Conservation (phyloP, 2,888 invertebrate genomes). For the Deroplatys truncata region DNA sequence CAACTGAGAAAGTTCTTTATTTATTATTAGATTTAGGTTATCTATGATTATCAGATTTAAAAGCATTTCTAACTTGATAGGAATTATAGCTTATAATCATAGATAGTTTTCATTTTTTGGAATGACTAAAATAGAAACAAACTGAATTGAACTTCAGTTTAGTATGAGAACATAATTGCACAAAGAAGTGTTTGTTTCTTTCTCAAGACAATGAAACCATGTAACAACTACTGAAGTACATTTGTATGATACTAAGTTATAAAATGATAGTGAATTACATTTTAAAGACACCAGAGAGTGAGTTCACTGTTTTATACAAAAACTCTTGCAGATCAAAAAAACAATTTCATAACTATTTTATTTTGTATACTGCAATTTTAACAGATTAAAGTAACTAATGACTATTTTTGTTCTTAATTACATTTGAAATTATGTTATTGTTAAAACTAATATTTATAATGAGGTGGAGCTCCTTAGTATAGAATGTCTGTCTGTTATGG, state of each 20-base stretch:
- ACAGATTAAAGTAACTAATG: neutral
- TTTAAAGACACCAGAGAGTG: neutral
- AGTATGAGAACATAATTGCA: too few species aligned
- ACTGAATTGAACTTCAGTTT: too few species aligned
- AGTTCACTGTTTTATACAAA: neutral
- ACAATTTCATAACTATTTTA: neutral
- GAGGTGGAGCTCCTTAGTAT: neutral
- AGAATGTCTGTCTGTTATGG: neutral
- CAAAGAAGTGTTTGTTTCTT: too few species aligned
- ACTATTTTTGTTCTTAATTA: neutral
- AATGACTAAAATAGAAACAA: too few species aligned
- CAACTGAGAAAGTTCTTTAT: neutral
- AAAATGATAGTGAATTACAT: neutral
- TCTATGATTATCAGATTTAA: neutral
- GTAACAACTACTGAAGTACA: neutral
- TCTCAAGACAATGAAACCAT: neutral
- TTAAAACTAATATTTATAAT: neutral
- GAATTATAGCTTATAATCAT: neutral
- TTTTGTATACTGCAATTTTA: neutral
- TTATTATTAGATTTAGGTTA: neutral
- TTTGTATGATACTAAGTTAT: neutral
- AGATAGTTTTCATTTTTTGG: too few species aligned
- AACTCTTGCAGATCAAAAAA: neutral
- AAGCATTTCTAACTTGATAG: neutral
- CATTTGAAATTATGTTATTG: neutral